Conservation (phyloP, 1,140 invertebrate genomes). For the Anastrepha obliqua region DNA sequence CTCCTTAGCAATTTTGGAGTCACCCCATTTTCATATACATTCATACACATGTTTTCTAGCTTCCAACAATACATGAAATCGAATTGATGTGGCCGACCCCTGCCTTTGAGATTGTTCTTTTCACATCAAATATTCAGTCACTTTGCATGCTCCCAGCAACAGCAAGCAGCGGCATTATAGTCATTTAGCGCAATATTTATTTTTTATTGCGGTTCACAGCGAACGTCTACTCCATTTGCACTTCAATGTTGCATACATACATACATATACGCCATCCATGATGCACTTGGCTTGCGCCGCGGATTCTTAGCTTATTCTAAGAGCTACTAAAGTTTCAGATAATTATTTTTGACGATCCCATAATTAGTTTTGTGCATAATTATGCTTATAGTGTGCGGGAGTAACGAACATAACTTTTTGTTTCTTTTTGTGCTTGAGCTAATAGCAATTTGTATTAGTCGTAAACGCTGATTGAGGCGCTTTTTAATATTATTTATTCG, state of each 20-base stretch:
- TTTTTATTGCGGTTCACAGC: not conserved
- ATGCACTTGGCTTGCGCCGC: not conserved
- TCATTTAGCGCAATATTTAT: not conserved
- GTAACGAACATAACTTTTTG: not conserved
- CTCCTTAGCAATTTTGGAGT: too few species aligned
- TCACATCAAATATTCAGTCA: too few species aligned
- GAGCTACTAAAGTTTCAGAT: slow-evolving; percentile 22
- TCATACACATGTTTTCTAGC: too few species aligned
- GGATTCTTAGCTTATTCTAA: slow-evolving; percentile 1
- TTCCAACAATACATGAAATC: too few species aligned
- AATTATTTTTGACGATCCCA: slow-evolving; percentile 44
- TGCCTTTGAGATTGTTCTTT: too few species aligned
- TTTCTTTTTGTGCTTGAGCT: not conserved
- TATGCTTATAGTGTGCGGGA: slow-evolving; percentile 21
- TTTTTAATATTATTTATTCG: not conserved
- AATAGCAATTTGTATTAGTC: not conserved
- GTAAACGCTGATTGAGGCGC: not conserved
- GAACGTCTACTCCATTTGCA: not conserved
- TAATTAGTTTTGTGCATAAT: slow-evolving; percentile 23
- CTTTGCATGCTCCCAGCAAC: too few species aligned
- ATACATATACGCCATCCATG: not conserved
- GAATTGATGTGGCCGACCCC: too few species aligned
- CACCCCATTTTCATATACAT: too few species aligned
- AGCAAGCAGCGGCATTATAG: not conserved
- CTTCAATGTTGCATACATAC: not conserved